Evolutionary conservation across 37 sponge, comb jelly and placozoan species (phyloP), one percentile per base, ranked within the genome.

Genomic region (Aplysina aerophoba): DNA sequence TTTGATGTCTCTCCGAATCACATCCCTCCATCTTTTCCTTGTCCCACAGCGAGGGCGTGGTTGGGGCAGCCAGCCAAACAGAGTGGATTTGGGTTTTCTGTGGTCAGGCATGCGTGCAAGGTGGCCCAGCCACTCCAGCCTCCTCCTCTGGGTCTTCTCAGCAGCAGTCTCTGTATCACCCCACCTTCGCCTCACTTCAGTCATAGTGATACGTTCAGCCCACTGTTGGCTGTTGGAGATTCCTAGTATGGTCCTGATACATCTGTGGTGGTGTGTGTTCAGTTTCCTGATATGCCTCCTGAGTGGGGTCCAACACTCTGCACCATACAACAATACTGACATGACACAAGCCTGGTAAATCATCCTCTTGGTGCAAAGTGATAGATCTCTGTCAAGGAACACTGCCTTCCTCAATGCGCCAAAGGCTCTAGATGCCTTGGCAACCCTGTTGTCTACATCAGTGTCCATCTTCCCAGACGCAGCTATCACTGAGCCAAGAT

Each of bases 191-290:
- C 81, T 80, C 55, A 85, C 75, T 30, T 72, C 75, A n/a, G n/a
- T n/a, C n/a, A n/a, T n/a, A 12, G 75, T 72, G 35, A 72, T 85
- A 36, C 22, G 59, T 39, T 80, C 81, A 31, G 81, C 41, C 83
- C 83, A 85, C 37, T 59, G 86, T 33, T 78, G 44, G 19, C 79
- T 57, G 86, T 78, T 79, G 67, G 80, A 85, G 17, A 60, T 59
- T n/a, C 67, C 67, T 41, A 85, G 55, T 64, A 85, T 85, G 4
- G 40, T 85, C 67, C 79, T 77, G 40, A 79, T 77, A 35, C 85
- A 85, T 54, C 67, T 85, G 65, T 85, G 85, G 59, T 85, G 84
- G 84, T 67, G 66, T 83, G 85, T 28, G 72, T 85, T 85, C 35
- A 85, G 37, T 33, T 15, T 73, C 59, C 44, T 85, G 40, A 53